phyloP scores from a whole-genome alignment of 2,113 vertebrate species.

The Athene noctua region DNA sequence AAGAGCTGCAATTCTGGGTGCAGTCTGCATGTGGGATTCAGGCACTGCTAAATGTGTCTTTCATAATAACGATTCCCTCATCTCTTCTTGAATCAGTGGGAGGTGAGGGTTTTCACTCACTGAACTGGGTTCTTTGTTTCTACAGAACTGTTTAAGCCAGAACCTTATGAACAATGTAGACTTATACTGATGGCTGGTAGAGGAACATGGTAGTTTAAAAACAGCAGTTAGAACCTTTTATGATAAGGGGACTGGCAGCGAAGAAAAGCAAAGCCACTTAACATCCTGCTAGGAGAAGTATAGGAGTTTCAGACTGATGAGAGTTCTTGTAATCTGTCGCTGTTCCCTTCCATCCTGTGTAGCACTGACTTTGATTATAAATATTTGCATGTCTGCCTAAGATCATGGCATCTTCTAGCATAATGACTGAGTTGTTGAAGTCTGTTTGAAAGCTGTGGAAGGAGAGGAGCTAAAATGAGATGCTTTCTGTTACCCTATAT shows the following conservation, averaged over 20 bases:
- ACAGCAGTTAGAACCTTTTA: not conserved
- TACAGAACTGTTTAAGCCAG: not conserved
- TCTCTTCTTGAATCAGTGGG: not conserved
- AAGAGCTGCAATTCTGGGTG: not conserved
- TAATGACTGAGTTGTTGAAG: not conserved
- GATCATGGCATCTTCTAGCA: not conserved
- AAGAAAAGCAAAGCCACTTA: slow-evolving; percentile 4
- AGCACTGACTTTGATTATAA: not conserved
- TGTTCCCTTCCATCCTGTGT: not conserved
- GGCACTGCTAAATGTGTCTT: not conserved
- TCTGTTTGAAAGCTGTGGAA: not conserved
- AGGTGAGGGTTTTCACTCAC: not conserved
- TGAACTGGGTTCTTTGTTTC: not conserved
- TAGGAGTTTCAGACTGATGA: not conserved
- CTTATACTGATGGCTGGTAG: not conserved
- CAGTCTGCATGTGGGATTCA: not conserved
- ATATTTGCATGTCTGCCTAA: not conserved
- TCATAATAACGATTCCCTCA: not conserved
- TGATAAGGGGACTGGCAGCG: not conserved
- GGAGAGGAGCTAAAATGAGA: not conserved
- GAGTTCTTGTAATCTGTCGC: not conserved
- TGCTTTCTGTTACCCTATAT: not conserved
- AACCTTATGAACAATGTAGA: not conserved
- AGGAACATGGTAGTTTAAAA: not conserved
- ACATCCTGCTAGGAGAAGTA: not conserved